A percentile compares a stretch with the other conserved stretches of the same genome.
These are phyloP conservation scores for Lepidonotus clava DNA, from an alignment of 2,888 invertebrate species.

Conservation along the genomic window DNA sequence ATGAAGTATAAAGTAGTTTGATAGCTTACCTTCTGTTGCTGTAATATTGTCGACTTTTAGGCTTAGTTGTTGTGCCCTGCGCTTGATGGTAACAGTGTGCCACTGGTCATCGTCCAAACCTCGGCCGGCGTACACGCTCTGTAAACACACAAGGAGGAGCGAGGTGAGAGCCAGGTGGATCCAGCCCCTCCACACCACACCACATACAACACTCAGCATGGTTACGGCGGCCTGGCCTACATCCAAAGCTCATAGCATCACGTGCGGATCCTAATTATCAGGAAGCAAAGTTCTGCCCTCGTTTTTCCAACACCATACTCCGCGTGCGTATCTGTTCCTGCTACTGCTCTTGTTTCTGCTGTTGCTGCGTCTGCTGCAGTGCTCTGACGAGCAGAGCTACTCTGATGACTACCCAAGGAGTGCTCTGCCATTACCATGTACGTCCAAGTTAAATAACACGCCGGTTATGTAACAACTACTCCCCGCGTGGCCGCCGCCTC, in stretches of 20 bases:
- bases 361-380: background rate
- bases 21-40: slow-evolving; percentile 55
- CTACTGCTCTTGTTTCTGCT: too few species aligned
- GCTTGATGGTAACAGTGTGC: slow-evolving; percentile 94
- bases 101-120: slow-evolving; percentile 94
- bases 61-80: slow-evolving; percentile 79
- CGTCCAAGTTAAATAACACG: slow-evolving; percentile 27
- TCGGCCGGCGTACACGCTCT: slow-evolving; percentile 91
- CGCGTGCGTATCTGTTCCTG: too few species aligned
- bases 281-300: too few species aligned
- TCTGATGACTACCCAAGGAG: background rate
- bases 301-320: too few species aligned
- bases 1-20: too few species aligned
- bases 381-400: background rate
- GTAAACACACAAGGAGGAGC: slow-evolving; percentile 64
- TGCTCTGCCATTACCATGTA: background rate
- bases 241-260: slow-evolving; percentile 33
- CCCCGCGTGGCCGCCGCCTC: background rate
- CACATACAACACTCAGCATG: background rate
- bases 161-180: slow-evolving; percentile 25
- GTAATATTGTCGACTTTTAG: slow-evolving; percentile 56
- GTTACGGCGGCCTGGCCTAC: background rate
- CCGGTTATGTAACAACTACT: background rate
- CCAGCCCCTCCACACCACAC: slow-evolving; percentile 23
- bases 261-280: background rate